Base-by-base conservation (phyloP, 2,113 vertebrate genomes). In the Podocnemis expansa region DNA sequence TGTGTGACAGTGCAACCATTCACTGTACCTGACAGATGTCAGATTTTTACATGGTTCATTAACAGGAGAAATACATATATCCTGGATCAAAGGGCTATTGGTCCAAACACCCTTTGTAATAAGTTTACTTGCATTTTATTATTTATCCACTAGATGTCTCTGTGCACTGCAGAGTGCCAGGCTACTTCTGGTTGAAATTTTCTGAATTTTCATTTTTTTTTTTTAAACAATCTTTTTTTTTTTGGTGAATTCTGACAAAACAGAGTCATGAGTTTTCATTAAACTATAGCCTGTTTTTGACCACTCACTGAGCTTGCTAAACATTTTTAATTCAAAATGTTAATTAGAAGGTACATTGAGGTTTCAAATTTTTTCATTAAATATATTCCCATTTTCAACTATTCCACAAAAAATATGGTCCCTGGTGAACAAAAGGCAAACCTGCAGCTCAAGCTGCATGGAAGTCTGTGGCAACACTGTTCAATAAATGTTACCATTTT, bases 11-110 rank as follows among this genome's bases (percentile, higher is more conserved):
- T n/a, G 29, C 38, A 60, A 31, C 12, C 73, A 45, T 43, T 45
- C 41, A 43, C 22, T 67, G 27, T 7, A 75, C 38, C 22, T 75
- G 41, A 24, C 16, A 27, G 38, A 45, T 45, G 73, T 76, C 73
- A 29, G 73, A 45, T 24, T 45, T 76, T 45, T 45, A 76, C 47
- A 0, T 5, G 22, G 51, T 54, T n/a, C 87, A 6, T 7, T 3
- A 10, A 5, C 1, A 21, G 12, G 6, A n/a, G 17, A 49, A 22
- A n/a, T 0, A 8, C 29, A 13, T 21, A 38, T 4, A 27, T 43
- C 63, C 60, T 22, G 16, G 22, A 34, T 22, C 16, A 38, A n/a
- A 9, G 34, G 22, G n/a, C 34, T n/a, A n/a, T 19, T 67, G 60
- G 31, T 2, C 19, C 45, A 47, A 24, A 8, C 31, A 16, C 25